phyloP scores from a whole-genome alignment of 2,888 invertebrate species.

The Cheilosia variabilis region DNA sequence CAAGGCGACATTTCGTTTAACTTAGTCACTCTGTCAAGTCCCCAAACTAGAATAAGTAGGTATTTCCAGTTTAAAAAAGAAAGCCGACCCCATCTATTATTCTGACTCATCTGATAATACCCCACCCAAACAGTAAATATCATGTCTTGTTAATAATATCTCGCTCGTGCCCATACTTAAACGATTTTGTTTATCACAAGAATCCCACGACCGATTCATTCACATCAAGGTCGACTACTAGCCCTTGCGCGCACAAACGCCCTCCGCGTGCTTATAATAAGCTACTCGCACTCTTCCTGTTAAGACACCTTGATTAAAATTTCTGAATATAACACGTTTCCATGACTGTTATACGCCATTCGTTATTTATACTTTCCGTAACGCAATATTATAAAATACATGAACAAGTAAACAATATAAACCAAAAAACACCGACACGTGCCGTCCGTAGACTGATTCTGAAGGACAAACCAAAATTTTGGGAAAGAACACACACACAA shows the following conservation, averaged over 20 bases:
- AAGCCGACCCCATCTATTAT: not conserved
- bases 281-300: not conserved
- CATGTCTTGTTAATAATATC: not conserved
- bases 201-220: not conserved
- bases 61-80: not conserved
- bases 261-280: not conserved
- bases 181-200: not conserved
- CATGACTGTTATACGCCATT: constrained; percentile 14
- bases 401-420: constrained; percentile 7
- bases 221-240: constrained; percentile 29
- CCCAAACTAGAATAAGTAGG: no score
- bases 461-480: constrained; percentile 55
- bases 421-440: constrained; percentile 37
- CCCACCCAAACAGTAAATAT: not conserved
- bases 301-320: constrained; percentile 40
- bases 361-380: constrained; percentile 30
- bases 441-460: constrained; percentile 46
- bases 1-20: no score
- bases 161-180: constrained; percentile 2
- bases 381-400: constrained; percentile 1
- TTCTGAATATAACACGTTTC: constrained; percentile 55
- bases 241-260: constrained; percentile 7
- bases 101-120: not conserved
- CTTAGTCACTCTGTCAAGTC: no score
- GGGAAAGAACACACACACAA: not conserved